Evolutionary conservation across 1,140 invertebrate species (phyloP).

Genomic region (Mercenaria mercenaria): DNA sequence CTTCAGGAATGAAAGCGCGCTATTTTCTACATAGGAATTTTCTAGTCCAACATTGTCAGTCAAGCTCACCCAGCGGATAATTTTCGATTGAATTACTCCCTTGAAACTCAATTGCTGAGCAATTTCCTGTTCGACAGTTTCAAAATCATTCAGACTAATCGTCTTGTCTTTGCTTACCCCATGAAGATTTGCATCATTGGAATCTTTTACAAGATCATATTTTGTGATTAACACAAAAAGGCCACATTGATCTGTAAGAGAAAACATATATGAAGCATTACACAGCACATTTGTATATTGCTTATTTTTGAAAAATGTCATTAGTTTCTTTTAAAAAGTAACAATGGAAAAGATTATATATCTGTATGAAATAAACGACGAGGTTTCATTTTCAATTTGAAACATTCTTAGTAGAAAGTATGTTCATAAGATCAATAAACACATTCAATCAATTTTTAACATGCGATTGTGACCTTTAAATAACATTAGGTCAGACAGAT

Average conservation of each 20-base stretch:
- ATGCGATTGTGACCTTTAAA: too few species aligned
- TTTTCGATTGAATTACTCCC: neutral
- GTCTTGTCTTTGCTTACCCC: neutral
- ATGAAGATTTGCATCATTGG: neutral
- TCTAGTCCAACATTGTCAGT: neutral
- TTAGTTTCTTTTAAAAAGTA: too few species aligned
- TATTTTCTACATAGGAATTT: slow-evolving; percentile 36
- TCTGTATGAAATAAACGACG: too few species aligned
- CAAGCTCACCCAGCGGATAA: slow-evolving; percentile 26
- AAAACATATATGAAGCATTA: too few species aligned
- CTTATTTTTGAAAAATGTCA: too few species aligned
- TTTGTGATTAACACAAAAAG: slow-evolving; percentile 41
- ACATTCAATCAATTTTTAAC: too few species aligned
- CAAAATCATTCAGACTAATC: neutral
- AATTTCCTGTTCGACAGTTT: neutral
- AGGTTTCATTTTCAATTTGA: too few species aligned
- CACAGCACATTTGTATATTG: too few species aligned
- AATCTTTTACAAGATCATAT: slow-evolving; percentile 34
- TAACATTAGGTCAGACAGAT: too few species aligned
- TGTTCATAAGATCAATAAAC: too few species aligned
- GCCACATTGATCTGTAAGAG: neutral
- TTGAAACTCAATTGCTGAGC: neutral
- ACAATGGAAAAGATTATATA: too few species aligned
- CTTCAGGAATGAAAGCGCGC: neutral
- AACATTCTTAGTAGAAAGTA: too few species aligned